These are phyloP conservation scores for Lepidocolaptes lacrymiger DNA, from an alignment of 2,797 vertebrate species.

Conservation along the genomic window DNA sequence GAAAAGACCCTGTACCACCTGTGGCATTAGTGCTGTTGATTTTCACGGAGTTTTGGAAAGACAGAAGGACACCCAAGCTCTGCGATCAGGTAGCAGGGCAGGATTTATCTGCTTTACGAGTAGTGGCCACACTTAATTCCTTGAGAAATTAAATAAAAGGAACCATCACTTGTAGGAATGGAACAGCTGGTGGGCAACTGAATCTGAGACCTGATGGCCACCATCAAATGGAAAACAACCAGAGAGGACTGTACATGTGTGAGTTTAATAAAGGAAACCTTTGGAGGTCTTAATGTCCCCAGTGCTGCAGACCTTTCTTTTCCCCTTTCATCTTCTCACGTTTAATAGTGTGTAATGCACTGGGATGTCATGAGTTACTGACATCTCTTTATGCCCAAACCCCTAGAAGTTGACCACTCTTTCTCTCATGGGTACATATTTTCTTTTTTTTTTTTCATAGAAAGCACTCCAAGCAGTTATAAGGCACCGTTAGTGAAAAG, in stretches of 20 bases:
- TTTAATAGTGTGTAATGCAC: neutral
- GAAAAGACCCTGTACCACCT: neutral
- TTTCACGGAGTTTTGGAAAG: fast-evolving
- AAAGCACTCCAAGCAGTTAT: neutral
- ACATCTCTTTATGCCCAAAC: neutral
- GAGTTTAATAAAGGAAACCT: neutral
- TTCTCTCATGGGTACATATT: neutral
- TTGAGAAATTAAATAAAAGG: neutral
- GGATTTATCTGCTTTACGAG: neutral
- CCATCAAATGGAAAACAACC: neutral
- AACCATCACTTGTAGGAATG: neutral
- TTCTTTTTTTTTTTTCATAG: neutral
- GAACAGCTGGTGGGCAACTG: neutral
- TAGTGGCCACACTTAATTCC: neutral
- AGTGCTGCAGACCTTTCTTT: fast-evolving
- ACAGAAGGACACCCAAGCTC: neutral
- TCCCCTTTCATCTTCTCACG: neutral
- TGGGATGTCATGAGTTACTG: neutral
- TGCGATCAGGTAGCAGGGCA: neutral
- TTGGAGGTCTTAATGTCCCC: neutral
- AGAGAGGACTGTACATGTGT: neutral
- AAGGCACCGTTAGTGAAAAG: fast-evolving
- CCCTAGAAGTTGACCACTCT: neutral
- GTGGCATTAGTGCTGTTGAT: neutral
- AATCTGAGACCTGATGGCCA: neutral